Evolutionary conservation across 53 echinoderm and acorn worm species (phyloP).

Genomic region (Mesocentrotus franciscanus): DNA sequence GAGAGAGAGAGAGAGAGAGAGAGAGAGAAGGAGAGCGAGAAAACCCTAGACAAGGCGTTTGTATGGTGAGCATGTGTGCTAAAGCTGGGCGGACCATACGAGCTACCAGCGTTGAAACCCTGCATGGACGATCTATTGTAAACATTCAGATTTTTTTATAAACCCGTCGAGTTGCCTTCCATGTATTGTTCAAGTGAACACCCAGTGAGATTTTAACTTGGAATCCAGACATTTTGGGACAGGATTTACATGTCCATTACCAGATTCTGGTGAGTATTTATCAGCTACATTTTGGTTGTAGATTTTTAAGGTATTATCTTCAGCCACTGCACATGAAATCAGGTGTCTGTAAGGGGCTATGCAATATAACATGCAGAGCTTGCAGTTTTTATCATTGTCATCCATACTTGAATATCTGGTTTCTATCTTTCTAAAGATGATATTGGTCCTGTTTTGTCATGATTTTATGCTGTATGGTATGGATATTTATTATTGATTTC

Average conservation of each 20-base stretch:
- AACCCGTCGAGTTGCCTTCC: constrained; percentile 1
- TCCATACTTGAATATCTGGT: neutral
- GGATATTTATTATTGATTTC: neutral
- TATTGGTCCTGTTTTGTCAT: neutral
- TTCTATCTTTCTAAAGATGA: neutral
- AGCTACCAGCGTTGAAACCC: neutral
- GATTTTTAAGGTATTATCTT: neutral
- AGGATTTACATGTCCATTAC: neutral
- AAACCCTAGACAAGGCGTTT: constrained; percentile 14
- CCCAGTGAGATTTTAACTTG: neutral
- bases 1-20: neutral
- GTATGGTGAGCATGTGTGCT: constrained; percentile 40
- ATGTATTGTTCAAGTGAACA: neutral
- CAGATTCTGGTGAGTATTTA: constrained; percentile 9
- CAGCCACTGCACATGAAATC: constrained; percentile 19
- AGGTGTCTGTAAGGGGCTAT: neutral
- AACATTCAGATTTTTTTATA: constrained; percentile 29
- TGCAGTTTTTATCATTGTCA: neutral
- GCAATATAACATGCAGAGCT: neutral
- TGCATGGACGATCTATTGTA: constrained; percentile 36
- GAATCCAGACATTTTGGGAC: neutral
- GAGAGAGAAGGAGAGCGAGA: constrained; percentile 17
- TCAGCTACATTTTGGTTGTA: neutral
- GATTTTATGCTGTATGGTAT: neutral
- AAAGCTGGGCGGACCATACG: constrained; percentile 30